Conservation (phyloP, 2,888 invertebrate species). For the Stenolophus ochropezus region DNA sequence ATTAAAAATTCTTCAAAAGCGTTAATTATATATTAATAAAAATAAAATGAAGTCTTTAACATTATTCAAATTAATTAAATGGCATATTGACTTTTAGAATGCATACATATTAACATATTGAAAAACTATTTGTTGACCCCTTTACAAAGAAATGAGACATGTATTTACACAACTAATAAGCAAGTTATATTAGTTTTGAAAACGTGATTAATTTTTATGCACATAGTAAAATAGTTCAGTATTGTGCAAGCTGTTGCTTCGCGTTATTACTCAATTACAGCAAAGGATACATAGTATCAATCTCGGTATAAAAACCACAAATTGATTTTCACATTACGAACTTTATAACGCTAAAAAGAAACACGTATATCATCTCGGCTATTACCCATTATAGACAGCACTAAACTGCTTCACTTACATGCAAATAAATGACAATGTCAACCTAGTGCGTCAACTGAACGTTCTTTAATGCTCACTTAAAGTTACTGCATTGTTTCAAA, state of each 20-base stretch:
- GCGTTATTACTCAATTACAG: slow-evolving; percentile 5
- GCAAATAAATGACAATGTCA: too few relatives aligned
- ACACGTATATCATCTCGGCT: not conserved
- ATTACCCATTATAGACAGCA: not conserved
- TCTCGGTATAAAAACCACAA: not conserved
- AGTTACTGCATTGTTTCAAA: too few relatives aligned
- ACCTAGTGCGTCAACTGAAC: too few relatives aligned
- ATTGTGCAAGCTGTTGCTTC: not conserved
- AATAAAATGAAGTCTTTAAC: too few relatives aligned
- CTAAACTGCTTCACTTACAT: not conserved
- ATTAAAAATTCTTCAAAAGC: too few relatives aligned
- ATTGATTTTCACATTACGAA: not conserved
- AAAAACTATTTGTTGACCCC: not conserved
- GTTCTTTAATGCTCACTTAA: too few relatives aligned
- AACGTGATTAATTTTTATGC: slow-evolving; percentile 20
- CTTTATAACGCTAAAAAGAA: not conserved
- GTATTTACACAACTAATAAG: slow-evolving; percentile 4
- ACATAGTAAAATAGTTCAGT: slow-evolving; percentile 8
- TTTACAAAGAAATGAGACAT: not conserved
- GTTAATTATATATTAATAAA: too few relatives aligned
- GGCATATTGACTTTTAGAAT: not conserved
- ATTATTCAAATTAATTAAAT: too few relatives aligned
- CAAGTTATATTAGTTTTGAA: slow-evolving; percentile 27
- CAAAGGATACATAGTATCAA: slow-evolving; percentile 11
- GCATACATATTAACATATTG: not conserved